These are phyloP conservation scores for Bilobella aurantiaca DNA, from an alignment of 1,140 invertebrate species.

Conservation along the genomic window DNA sequence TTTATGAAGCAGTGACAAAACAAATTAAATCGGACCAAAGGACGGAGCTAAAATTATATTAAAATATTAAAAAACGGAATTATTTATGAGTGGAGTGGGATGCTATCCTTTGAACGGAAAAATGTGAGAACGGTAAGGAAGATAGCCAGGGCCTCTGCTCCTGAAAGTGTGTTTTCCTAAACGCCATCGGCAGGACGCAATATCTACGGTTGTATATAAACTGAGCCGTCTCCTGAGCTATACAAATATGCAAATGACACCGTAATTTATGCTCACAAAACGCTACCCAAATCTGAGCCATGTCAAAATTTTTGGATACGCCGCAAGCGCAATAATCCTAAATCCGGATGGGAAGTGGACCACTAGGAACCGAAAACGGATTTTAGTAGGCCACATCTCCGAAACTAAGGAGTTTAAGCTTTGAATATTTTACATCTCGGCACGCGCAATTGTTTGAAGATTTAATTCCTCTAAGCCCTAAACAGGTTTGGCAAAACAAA, in stretches of 20 bases:
- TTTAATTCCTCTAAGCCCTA: background rate
- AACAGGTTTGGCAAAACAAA: background rate
- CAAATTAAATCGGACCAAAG: background rate
- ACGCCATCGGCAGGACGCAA: conserved; percentile 41
- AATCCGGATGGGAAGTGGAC: background rate
- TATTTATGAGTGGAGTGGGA: conserved; percentile 1
- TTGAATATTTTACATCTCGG: conserved; percentile 1
- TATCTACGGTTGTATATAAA: conserved; percentile 39
- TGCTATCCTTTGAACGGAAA: conserved; percentile 41
- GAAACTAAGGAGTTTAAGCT: background rate
- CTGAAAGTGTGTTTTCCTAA: conserved; percentile 36
- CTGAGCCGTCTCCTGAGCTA: conserved; percentile 14
- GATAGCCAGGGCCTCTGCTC: conserved; percentile 39
- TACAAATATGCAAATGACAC: conserved; percentile 10
- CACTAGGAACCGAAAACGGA: conserved; percentile 5
- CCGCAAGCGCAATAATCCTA: background rate
- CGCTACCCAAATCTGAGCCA: conserved; percentile 15
- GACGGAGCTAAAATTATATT: background rate
- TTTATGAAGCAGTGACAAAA: background rate
- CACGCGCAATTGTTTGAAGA: conserved; percentile 5
- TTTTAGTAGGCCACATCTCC: conserved; percentile 7
- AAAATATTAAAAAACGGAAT: conserved; percentile 14
- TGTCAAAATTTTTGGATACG: conserved; percentile 21
- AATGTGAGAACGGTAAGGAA: conserved; percentile 41
- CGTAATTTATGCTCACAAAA: conserved; percentile 9